phyloP scores from a whole-genome alignment of 2,888 invertebrate species.

The Nemotelus pantherinus region DNA sequence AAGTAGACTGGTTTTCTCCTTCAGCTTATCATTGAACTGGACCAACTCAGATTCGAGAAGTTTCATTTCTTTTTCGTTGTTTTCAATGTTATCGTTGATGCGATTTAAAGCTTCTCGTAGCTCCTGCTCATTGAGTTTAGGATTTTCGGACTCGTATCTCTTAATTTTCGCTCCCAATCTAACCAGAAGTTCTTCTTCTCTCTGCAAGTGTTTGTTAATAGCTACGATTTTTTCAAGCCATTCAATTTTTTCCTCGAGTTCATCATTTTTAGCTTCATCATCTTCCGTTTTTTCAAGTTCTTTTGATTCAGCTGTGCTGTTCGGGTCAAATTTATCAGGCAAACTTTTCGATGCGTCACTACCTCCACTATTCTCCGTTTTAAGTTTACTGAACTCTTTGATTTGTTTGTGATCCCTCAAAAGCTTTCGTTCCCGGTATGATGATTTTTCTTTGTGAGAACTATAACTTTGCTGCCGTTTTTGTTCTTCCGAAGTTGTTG shows the following conservation, averaged over 20 bases:
- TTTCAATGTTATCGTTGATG: conserved; percentile 67
- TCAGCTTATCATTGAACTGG: conserved; percentile 67
- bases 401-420: conserved; percentile 69
- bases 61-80: conserved; percentile 68
- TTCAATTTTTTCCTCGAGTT: conserved; percentile 73
- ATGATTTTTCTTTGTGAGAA: conserved; percentile 54
- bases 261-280: conserved; percentile 60
- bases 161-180: conserved; percentile 73
- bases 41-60: conserved; percentile 67
- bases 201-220: conserved; percentile 77
- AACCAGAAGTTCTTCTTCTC: conserved; percentile 78
- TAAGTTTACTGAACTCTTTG: conserved; percentile 66
- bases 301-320: neutral
- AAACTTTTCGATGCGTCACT: neutral
- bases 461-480: conserved; percentile 11
- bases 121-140: conserved; percentile 61
- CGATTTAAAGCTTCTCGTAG: conserved; percentile 66
- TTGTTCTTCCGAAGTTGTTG: neutral
- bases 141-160: conserved; percentile 68
- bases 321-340: neutral
- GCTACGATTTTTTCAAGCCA: conserved; percentile 78
- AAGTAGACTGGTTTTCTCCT: conserved; percentile 67
- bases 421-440: conserved; percentile 67
- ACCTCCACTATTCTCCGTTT: conserved; percentile 51
- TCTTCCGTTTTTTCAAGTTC: neutral